These are phyloP conservation scores for Bombus fervidus DNA, from an alignment of 1,140 invertebrate genomes.

Conservation along the genomic window DNA sequence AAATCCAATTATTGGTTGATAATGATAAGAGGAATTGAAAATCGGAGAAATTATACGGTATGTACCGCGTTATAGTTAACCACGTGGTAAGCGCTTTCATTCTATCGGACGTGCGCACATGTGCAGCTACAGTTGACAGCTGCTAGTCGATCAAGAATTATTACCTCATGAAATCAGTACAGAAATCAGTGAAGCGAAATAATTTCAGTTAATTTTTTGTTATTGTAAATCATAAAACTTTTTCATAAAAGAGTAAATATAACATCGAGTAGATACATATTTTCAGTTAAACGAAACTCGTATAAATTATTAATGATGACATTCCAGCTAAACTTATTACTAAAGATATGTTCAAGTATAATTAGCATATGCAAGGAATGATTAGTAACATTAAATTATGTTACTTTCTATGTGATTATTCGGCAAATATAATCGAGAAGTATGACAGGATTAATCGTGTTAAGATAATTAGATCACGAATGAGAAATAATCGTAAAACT, in stretches of 20 bases:
- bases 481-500: too few species aligned
- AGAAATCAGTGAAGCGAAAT: background rate
- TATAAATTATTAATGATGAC: background rate
- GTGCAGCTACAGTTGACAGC: conserved; percentile 20
- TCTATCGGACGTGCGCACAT: conserved; percentile 13
- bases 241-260: too few species aligned
- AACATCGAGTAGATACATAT: too few species aligned
- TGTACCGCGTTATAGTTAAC: conserved; percentile 32
- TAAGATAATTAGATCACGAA: conserved; percentile 23
- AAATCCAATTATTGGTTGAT: conserved; percentile 51
- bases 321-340: too few species aligned
- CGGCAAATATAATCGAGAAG: background rate
- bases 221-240: background rate
- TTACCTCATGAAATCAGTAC: background rate
- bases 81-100: conserved; percentile 58
- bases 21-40: conserved; percentile 15
- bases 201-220: background rate
- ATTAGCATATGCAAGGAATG: background rate
- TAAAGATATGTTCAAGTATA: background rate
- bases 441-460: background rate
- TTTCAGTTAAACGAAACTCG: background rate
- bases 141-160: background rate
- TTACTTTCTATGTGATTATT: conserved; percentile 12
- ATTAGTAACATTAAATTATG: background rate
- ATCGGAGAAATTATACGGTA: conserved; percentile 47